Evolutionary conservation across 2,113 vertebrate species (phyloP), one percentile per base, ranked within the genome.

Genomic region (Pomatostomus ruficeps): DNA sequence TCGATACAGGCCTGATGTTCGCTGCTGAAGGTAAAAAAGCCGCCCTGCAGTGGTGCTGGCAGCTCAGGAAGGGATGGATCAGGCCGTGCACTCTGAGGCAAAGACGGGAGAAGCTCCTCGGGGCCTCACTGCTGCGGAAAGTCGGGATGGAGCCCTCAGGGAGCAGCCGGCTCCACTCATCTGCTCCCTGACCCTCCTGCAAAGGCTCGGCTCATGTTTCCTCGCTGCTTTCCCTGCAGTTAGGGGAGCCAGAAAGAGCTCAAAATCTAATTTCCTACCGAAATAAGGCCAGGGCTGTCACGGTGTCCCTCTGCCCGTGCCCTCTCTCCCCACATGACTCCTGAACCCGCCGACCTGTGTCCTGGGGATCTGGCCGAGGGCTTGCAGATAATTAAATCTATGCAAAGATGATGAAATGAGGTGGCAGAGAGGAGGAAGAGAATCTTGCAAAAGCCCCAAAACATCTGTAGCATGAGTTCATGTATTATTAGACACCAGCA

Each of bases 381-480:
- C 85, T 83, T 0, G 0, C 42, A 29, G 59, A 62, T 93, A 54
- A 90, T 86, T 62, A 36, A 83, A 14, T 73, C 71, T 62, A 2
- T 73, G 71, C 46, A 79, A 80, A 70, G 42, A 72, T 10, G 63
- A 90, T 72, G 88, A 93, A 91, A 88, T 4, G 4, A 80, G 85
- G 49, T 58, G 67, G 85, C 33, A 80, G 94, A 88, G 46, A 76
- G 51, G 58, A 96, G 58, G 72, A 72, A 85, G 57, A 82, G 38
- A 76, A 70, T 79, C 85, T 68, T 89, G 78, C 54, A 82, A 91
- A 66, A 88, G 75, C 42, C 92, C 88, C 54, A 42, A 67, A 94
- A 93, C 92, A 90, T 94, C 82, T 93, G 90, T 85, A 88, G 78
- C 75, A 33, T 66, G 93, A 95, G 88, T 93, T 93, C 54, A 67